Evolutionary conservation across 1,140 invertebrate species (phyloP), one percentile per base, ranked within the genome.

Genomic region (Euura saliciscinereae): DNA sequence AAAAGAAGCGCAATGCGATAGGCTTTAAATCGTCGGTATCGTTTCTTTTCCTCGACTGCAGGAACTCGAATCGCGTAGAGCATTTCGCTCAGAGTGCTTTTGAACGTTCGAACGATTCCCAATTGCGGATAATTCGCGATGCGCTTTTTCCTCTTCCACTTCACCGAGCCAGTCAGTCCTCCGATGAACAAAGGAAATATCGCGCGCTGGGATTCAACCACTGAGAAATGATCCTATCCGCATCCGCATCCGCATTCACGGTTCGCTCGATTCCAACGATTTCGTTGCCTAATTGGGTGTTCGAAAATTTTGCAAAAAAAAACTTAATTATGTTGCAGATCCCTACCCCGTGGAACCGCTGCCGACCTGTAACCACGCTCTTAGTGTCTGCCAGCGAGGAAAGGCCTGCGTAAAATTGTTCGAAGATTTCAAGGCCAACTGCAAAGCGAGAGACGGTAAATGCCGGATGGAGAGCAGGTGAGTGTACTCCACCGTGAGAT

Each of bases 401-500:
- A 91, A 91, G 66, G 89, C 93, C 75, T 96, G 95, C 84, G 90
- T 91, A 68, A 91, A 93, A 78, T 89, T 95, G 45, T 95, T 92
- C 82, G 93, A 95, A 74, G 91, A 95, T 78, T 97, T 96, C 89
- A 95, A 95, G 86, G 90, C 89, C 68, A 92, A 94, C 79, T 97
- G 95, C 88, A 95, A 95, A 84, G 91, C 93, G 68, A 88, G 93
- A 73, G 94, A 96, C 75, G 93, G 93, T 80, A 93, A 93, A 84
- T 97, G 95, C 86, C 91, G 91, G 78, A 96, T 96, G 93, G 94
- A 96, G 74, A 94, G 94, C 87, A 92, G 94, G 94, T 97, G 86
- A 91, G 89, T 83, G 10, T 45, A 8, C 46, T 72, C 51, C 69
- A 51, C 64, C 10, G 45, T 13, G n/a, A n/a, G 13, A 28, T 28